These are phyloP conservation scores for Melitaea cinxia DNA, from an alignment of 1,140 invertebrate species.

Conservation along the genomic window DNA sequence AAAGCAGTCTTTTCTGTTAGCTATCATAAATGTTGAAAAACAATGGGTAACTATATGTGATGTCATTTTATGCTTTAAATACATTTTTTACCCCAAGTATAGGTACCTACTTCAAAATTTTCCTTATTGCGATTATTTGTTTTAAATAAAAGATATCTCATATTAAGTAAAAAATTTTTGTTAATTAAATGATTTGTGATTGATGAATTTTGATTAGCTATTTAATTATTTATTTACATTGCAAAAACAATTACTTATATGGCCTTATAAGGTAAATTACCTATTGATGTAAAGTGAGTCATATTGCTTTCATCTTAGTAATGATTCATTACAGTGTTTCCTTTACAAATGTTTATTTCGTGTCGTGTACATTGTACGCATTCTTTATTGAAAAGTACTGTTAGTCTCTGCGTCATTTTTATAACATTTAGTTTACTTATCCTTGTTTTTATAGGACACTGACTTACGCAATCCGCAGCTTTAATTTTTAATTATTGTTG, in stretches of 20 bases:
- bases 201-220: not conserved
- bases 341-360: conserved; percentile 14
- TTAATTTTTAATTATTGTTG: too few relatives aligned
- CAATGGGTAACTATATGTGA: too few relatives aligned
- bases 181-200: too few relatives aligned
- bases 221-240: conserved; percentile 11
- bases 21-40: too few relatives aligned
- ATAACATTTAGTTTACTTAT: not conserved
- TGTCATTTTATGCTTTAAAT: too few relatives aligned
- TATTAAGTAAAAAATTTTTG: too few relatives aligned
- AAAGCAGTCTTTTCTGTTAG: too few relatives aligned
- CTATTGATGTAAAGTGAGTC: conserved; percentile 17
- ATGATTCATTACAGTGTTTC: conserved; percentile 30
- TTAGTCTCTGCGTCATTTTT: conserved; percentile 13
- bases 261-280: conserved; percentile 29
- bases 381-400: conserved; percentile 18
- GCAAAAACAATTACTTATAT: conserved; percentile 3
- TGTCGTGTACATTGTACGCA: not conserved
- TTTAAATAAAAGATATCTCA: too few relatives aligned
- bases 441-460: not conserved
- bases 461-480: too few relatives aligned
- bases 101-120: too few relatives aligned
- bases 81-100: too few relatives aligned
- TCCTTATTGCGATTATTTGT: too few relatives aligned
- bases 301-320: conserved; percentile 26